Evolutionary conservation across 2,113 vertebrate genomes (phyloP).

Genomic region (Heterochromis multidens): DNA sequence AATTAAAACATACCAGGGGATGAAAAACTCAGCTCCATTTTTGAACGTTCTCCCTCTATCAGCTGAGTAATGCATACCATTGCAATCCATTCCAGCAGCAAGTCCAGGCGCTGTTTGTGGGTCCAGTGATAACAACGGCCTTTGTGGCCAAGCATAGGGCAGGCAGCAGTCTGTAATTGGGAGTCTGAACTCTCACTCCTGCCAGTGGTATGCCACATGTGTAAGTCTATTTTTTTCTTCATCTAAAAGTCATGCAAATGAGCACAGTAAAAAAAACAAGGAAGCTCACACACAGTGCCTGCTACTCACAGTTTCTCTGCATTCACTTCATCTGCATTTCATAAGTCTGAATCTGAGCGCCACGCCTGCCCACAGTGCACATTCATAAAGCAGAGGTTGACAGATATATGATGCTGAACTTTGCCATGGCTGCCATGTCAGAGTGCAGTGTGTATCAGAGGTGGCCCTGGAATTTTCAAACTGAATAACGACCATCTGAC

Average conservation of each 20-base stretch:
- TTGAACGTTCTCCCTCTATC: conserved; percentile 62
- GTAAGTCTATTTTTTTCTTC: conserved; percentile 11
- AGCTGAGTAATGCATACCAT: conserved; percentile 59
- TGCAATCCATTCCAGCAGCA: conserved; percentile 59
- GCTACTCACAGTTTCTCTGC: neutral
- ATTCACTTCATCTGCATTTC: conserved; percentile 33
- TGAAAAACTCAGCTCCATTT: conserved; percentile 59
- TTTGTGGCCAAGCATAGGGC: conserved; percentile 61
- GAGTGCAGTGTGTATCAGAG: conserved; percentile 35
- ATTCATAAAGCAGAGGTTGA: conserved; percentile 41
- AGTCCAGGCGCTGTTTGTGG: conserved; percentile 61
- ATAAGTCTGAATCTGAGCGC: conserved; percentile 16
- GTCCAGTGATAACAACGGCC: conserved; percentile 68
- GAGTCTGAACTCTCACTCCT: conserved; percentile 57
- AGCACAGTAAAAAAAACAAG: neutral
- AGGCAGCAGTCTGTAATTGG: conserved; percentile 65
- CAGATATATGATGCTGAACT: conserved; percentile 72
- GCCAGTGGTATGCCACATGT: conserved; percentile 53
- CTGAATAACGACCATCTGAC: conserved; percentile 68
- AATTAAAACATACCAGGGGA: conserved; percentile 74
- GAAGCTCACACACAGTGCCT: neutral
- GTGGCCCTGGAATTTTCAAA: conserved; percentile 64
- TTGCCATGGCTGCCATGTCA: conserved; percentile 60
- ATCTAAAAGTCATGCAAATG: conserved; percentile 42
- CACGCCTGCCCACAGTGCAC: neutral